phyloP scores from a whole-genome alignment of 2,113 vertebrate genomes.

The Seriola aureovittata region DNA sequence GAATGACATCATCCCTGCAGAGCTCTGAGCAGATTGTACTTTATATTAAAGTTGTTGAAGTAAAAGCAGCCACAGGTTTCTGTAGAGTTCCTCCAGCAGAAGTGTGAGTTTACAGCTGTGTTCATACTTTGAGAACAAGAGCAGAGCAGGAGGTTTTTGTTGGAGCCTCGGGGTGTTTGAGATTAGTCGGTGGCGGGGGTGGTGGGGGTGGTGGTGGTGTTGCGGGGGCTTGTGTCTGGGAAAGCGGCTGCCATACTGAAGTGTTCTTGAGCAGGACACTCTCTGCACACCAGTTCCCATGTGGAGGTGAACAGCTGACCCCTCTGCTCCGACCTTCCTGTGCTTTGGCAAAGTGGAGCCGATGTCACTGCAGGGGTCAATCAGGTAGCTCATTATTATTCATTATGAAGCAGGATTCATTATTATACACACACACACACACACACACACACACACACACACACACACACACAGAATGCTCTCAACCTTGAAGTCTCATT shows the following conservation, averaged over 20 bases:
- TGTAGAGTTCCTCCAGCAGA: too few species aligned
- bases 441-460: too few species aligned
- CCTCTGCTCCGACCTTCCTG: slow-evolving; percentile 28
- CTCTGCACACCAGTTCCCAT: background rate
- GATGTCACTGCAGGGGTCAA: slow-evolving; percentile 28
- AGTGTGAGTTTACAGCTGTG: too few species aligned
- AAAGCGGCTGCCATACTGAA: background rate
- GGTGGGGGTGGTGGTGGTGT: too few species aligned
- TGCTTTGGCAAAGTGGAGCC: background rate
- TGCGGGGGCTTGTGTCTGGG: background rate
- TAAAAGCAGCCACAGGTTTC: background rate
- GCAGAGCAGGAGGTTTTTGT: background rate
- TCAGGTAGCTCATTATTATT: slow-evolving; percentile 36
- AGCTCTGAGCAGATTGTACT: background rate
- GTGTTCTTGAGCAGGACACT: background rate
- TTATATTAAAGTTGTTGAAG: background rate
- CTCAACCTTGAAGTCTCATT: too few species aligned
- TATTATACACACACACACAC: slow-evolving; percentile 4
- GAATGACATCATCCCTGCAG: too few species aligned
- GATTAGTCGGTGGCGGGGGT: background rate
- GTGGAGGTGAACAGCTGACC: background rate
- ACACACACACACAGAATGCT: too few species aligned
- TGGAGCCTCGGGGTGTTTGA: background rate
- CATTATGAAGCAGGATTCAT: slow-evolving; percentile 29
- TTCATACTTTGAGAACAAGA: too few species aligned